Evolutionary conservation across 2,113 vertebrate species (phyloP).

Genomic region (Leuciscus idus): DNA sequence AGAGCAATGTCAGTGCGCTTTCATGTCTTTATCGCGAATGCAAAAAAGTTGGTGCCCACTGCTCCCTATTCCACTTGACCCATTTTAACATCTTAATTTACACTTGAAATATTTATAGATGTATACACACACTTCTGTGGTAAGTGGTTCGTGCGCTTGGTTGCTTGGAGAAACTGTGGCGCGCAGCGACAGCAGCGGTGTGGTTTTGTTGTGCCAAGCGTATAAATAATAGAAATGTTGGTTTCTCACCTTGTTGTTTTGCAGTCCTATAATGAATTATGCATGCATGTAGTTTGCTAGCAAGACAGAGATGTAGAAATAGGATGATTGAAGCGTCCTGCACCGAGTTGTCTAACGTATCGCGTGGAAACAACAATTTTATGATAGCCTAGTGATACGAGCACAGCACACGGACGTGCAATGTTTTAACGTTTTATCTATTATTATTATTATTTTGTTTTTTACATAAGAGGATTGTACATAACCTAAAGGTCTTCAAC

Average conservation of each 20-base stretch:
- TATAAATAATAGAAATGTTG: slow-evolving; percentile 43
- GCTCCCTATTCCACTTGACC: background rate
- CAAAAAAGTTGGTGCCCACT: slow-evolving; percentile 2
- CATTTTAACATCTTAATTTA: slow-evolving; percentile 28
- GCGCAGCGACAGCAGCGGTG: slow-evolving; percentile 15
- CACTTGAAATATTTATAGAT: slow-evolving; percentile 28
- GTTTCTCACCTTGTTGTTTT: slow-evolving; percentile 39
- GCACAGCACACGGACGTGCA: background rate
- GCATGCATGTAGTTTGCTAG: background rate
- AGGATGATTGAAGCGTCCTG: background rate
- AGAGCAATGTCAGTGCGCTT: background rate
- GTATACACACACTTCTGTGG: slow-evolving; percentile 11
- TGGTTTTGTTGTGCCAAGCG: slow-evolving; percentile 42
- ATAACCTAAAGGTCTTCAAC: background rate
- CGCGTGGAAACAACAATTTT: background rate
- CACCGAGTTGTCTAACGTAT: background rate
- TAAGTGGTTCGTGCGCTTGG: background rate
- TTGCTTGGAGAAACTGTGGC: background rate
- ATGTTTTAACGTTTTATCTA: background rate
- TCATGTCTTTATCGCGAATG: background rate
- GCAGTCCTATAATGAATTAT: slow-evolving; percentile 21
- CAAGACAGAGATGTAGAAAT: slow-evolving; percentile 18
- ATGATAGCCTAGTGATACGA: background rate
- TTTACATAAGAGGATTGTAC: background rate
- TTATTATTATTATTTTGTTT: background rate